These are phyloP conservation scores for Leguminivora glycinivorella DNA, from an alignment of 1,140 invertebrate species.

Conservation along the genomic window DNA sequence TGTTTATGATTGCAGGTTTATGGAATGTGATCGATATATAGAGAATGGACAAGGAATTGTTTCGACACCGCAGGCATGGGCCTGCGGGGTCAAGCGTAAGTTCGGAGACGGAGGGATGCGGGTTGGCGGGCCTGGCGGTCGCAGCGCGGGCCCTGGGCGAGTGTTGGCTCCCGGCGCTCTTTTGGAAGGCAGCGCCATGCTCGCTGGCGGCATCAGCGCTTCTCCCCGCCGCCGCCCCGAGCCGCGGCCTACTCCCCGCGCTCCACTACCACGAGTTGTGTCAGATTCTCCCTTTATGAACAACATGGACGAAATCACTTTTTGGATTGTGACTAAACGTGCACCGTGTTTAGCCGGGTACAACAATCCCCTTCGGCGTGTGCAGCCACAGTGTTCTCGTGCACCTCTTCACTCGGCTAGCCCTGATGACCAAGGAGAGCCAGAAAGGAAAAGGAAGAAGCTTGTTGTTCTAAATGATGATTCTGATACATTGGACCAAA, in stretches of 20 bases:
- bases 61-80: conserved; percentile 34
- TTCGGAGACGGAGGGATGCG: conserved; percentile 31
- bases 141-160: conserved; percentile 38
- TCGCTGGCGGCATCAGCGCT: conserved; percentile 8
- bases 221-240: conserved; percentile 29
- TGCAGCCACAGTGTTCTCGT: conserved; percentile 52
- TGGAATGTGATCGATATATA: conserved; percentile 56
- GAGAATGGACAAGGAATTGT: conserved; percentile 51
- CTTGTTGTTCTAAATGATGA: conserved; percentile 57
- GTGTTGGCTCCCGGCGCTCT: conserved; percentile 42
- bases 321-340: conserved; percentile 66
- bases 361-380: conserved; percentile 56
- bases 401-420: background rate
- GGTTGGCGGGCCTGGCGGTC: conserved; percentile 22
- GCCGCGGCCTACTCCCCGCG: background rate
- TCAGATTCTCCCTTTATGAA: conserved; percentile 64
- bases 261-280: conserved; percentile 12
- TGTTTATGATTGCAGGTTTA: conserved; percentile 54
- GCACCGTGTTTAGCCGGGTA: conserved; percentile 68
- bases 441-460: conserved; percentile 62
- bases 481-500: conserved; percentile 52
- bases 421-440: conserved; percentile 6
- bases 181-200: background rate
- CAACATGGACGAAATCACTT: conserved; percentile 72
- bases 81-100: conserved; percentile 43